Percentiles rank a stretch among this genome's conserved stretches.
Evolutionary conservation across 2,797 vertebrate species (phyloP).

Genomic region (Notolabrus celidotus): DNA sequence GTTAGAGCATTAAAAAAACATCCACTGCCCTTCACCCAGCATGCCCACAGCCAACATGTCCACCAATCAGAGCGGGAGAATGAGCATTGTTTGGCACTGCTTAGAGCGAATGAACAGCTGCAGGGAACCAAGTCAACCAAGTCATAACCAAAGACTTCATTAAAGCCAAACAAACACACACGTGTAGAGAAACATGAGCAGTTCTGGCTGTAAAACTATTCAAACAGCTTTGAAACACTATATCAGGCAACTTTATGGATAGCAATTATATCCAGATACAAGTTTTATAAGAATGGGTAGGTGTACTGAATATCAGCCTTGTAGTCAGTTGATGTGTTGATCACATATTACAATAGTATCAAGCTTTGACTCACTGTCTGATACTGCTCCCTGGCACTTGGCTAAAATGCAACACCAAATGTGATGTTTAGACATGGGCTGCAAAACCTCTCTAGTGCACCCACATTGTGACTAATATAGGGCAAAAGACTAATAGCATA

Average conservation of each 20-base stretch:
- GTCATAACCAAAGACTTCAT: constrained; percentile 56
- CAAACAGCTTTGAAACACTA: background rate
- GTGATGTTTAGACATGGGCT: constrained; percentile 53
- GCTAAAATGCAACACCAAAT: constrained; percentile 34
- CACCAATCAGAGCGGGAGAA: constrained; percentile 59
- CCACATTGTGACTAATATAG: constrained; percentile 77
- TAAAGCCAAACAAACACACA: constrained; percentile 28
- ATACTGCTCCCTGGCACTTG: constrained; percentile 28
- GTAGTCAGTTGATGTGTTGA: background rate
- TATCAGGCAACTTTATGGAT: background rate
- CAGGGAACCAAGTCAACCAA: constrained; percentile 59
- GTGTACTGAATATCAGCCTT: background rate
- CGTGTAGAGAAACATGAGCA: background rate
- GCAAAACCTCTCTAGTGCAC: constrained; percentile 58
- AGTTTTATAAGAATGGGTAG: background rate
- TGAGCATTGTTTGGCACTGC: constrained; percentile 48
- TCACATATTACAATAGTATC: background rate
- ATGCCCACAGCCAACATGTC: constrained; percentile 51
- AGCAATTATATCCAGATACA: background rate
- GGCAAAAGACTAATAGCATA: constrained; percentile 61
- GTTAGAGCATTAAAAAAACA: constrained; percentile 32
- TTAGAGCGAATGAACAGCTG: constrained; percentile 68
- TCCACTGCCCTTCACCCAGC: constrained; percentile 29
- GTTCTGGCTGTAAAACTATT: constrained; percentile 2
- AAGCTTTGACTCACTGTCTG: constrained; percentile 24